phyloP scores from a whole-genome alignment of 2,113 vertebrate genomes.

The Capra hircus region DNA sequence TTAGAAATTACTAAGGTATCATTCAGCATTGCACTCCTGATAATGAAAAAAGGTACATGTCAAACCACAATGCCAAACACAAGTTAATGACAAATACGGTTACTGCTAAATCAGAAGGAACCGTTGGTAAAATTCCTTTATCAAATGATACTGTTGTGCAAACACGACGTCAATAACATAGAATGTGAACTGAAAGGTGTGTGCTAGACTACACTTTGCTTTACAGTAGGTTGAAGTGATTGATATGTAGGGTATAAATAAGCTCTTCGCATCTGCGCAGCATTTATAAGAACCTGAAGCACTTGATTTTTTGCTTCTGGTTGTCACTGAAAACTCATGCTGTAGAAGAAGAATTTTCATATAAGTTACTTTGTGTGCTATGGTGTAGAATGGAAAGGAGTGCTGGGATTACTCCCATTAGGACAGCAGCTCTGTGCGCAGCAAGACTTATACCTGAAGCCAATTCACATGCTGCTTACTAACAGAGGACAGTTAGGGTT shows the following conservation, averaged over 20 bases:
- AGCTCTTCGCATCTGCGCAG: background rate
- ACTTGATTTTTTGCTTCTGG: background rate
- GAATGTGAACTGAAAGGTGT: background rate
- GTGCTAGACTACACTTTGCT: background rate
- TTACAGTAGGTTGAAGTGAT: background rate
- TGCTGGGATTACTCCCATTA: background rate
- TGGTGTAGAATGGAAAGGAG: background rate
- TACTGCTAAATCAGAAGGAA: slow-evolving; percentile 4
- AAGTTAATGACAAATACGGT: background rate
- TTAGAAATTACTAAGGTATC: background rate
- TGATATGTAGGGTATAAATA: background rate
- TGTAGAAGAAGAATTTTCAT: background rate
- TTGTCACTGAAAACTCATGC: background rate
- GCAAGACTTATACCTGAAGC: background rate
- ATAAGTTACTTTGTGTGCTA: background rate
- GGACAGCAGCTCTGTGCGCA: background rate
- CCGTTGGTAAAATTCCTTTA: background rate
- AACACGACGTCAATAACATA: background rate
- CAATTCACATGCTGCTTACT: background rate
- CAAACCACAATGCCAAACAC: background rate
- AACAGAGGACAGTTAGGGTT: background rate
- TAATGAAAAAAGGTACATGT: background rate
- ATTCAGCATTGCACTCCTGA: background rate
- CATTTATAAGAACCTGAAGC: background rate
- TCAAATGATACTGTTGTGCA: background rate